phyloP scores from a whole-genome alignment of 2,113 vertebrate species.

The Semicossyphus pulcher region DNA sequence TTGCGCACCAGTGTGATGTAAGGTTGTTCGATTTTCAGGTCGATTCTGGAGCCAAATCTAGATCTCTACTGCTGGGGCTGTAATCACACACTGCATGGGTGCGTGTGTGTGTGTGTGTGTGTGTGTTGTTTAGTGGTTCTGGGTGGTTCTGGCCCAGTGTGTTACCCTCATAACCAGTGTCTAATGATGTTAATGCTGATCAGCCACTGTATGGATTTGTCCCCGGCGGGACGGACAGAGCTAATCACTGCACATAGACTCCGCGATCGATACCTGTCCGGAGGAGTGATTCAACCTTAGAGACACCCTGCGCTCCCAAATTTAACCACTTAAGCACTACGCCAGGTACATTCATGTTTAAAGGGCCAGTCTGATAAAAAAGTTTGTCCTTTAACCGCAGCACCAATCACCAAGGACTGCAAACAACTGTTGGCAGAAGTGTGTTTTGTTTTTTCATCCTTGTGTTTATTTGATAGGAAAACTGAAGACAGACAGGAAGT shows the following conservation, averaged over 20 bases:
- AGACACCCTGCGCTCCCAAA: constrained; percentile 34
- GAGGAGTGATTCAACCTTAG: constrained; percentile 55
- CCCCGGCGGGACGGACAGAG: constrained; percentile 56
- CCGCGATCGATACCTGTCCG: constrained; percentile 60
- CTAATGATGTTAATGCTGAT: constrained; percentile 75
- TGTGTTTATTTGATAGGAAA: not conserved
- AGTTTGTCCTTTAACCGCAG: not conserved
- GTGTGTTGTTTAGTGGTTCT: constrained; percentile 33
- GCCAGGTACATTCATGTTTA: not conserved
- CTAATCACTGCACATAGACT: constrained; percentile 67
- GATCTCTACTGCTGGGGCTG: constrained; percentile 65
- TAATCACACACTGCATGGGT: constrained; percentile 64
- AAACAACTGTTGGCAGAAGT: too few relatives aligned
- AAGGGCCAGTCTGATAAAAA: not conserved
- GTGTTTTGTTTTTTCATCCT: too few relatives aligned
- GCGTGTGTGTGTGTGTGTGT: constrained; percentile 46
- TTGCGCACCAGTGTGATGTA: constrained; percentile 72
- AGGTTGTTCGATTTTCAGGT: constrained; percentile 76
- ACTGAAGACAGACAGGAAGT: not conserved
- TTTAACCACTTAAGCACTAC: constrained; percentile 36
- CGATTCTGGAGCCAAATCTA: constrained; percentile 79
- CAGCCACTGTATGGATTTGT: constrained; percentile 70
- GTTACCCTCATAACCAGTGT: constrained; percentile 61
- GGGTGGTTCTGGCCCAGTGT: constrained; percentile 50
- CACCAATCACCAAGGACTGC: not conserved